Conservation (phyloP, 2,888 invertebrate species). For the Latheticus oryzae region DNA sequence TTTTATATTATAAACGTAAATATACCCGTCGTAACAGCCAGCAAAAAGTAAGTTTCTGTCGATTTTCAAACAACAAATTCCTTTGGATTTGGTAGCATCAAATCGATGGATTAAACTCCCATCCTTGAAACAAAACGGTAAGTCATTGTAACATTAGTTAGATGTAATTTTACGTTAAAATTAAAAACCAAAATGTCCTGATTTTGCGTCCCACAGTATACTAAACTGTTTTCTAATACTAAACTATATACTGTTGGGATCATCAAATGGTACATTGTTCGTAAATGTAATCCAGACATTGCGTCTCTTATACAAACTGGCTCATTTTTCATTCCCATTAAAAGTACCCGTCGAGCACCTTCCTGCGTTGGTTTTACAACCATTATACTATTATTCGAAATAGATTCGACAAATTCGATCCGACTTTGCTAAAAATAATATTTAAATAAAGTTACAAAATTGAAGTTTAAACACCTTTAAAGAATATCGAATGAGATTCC, state of each 20-base stretch:
- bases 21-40: conserved; percentile 83
- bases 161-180: conserved; percentile 72
- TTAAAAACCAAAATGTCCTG: conserved; percentile 80
- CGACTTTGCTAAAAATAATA: conserved; percentile 49
- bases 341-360: conserved; percentile 76
- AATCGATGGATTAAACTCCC: conserved; percentile 68
- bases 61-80: conserved; percentile 78
- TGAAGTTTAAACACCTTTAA: conserved; percentile 59
- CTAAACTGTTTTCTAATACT: conserved; percentile 73
- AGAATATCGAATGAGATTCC: conserved; percentile 77
- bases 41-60: conserved; percentile 74
- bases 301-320: conserved; percentile 80
- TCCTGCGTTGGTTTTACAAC: conserved; percentile 79
- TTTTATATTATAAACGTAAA: conserved; percentile 75
- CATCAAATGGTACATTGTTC: conserved; percentile 72
- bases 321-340: conserved; percentile 78
- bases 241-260: conserved; percentile 77
- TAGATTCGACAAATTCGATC: conserved; percentile 59
- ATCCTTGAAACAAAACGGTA: conserved; percentile 66
- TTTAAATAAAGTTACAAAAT: too few species aligned
- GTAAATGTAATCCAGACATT: conserved; percentile 74
- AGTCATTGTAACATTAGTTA: conserved; percentile 1
- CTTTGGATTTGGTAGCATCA: conserved; percentile 65
- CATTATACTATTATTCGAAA: conserved; percentile 75
- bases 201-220: conserved; percentile 83